Conservation (phyloP, 2,888 invertebrate genomes). For the Prosapia bicincta region DNA sequence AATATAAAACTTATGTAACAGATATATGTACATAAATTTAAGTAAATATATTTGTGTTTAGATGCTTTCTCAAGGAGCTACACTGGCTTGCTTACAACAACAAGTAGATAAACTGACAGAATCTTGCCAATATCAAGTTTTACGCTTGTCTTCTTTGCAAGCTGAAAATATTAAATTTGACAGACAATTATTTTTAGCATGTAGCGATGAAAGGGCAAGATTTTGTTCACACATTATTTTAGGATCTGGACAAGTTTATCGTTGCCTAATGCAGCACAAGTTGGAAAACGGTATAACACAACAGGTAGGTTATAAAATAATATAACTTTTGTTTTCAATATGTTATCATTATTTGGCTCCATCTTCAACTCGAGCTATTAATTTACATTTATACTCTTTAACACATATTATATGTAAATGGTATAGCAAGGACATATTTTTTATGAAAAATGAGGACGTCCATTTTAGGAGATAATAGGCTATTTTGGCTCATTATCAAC, state of each 20-base stretch:
- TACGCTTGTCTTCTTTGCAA: slow-evolving; percentile 84
- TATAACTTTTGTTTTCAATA: no score
- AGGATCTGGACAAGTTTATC: slow-evolving; percentile 80
- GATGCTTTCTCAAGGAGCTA: slow-evolving; percentile 68
- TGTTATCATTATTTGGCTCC: no score
- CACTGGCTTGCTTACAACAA: slow-evolving; percentile 77
- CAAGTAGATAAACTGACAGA: slow-evolving; percentile 57
- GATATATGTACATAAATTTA: no score
- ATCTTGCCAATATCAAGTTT: slow-evolving; percentile 74
- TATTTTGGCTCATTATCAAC: no score
- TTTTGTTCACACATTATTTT: slow-evolving; percentile 73
- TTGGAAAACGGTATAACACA: slow-evolving; percentile 60
- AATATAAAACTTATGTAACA: no score
- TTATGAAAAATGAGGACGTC: no score
- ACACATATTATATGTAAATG: no score
- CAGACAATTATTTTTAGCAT: slow-evolving; percentile 84
- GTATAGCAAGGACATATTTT: no score
- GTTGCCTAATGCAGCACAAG: slow-evolving; percentile 84
- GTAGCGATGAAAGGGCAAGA: slow-evolving; percentile 74
- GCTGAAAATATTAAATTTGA: slow-evolving; percentile 85
- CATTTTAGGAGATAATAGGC: no score
- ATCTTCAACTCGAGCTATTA: no score
- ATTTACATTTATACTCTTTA: no score
- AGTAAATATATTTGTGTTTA: neutral
- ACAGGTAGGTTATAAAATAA: slow-evolving; percentile 47